Conservation (phyloP, 2,888 invertebrate species). For the Hartigia nigra region DNA sequence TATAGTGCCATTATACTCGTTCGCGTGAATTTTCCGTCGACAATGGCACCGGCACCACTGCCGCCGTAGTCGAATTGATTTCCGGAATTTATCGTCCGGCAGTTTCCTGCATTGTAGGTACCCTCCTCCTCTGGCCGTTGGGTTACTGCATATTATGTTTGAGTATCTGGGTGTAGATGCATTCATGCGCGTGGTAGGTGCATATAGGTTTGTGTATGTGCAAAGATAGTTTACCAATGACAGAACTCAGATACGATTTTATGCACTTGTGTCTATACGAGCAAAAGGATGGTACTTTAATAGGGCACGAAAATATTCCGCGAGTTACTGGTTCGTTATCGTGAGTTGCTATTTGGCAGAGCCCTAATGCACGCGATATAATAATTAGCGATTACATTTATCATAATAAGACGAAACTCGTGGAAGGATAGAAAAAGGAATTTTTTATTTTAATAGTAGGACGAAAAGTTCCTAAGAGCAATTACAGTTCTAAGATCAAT, state of each 20-base stretch:
- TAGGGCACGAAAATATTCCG: not conserved
- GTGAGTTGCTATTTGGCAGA: not conserved
- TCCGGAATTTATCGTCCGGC: slow-evolving; percentile 13
- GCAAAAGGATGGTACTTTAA: not conserved
- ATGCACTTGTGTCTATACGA: not conserved
- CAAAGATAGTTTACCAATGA: not conserved
- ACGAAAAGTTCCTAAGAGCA: no score
- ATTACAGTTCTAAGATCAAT: no score
- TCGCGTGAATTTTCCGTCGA: slow-evolving; percentile 1
- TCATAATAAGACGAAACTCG: not conserved
- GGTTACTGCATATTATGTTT: not conserved
- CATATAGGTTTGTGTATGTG: not conserved
- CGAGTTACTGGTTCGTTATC: not conserved
- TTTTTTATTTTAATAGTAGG: no score
- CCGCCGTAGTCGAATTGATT: slow-evolving; percentile 14
- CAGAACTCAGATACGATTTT: not conserved
- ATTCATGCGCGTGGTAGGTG: not conserved
- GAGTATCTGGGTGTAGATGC: not conserved
- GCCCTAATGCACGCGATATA: not conserved
- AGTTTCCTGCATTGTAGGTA: not conserved
- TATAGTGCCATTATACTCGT: slow-evolving; percentile 23
- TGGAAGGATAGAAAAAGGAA: no score
- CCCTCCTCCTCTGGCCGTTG: not conserved
- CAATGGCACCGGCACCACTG: not conserved
- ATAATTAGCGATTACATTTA: not conserved